Conservation (phyloP, 2,113 vertebrate genomes). For the Calcarius ornatus region DNA sequence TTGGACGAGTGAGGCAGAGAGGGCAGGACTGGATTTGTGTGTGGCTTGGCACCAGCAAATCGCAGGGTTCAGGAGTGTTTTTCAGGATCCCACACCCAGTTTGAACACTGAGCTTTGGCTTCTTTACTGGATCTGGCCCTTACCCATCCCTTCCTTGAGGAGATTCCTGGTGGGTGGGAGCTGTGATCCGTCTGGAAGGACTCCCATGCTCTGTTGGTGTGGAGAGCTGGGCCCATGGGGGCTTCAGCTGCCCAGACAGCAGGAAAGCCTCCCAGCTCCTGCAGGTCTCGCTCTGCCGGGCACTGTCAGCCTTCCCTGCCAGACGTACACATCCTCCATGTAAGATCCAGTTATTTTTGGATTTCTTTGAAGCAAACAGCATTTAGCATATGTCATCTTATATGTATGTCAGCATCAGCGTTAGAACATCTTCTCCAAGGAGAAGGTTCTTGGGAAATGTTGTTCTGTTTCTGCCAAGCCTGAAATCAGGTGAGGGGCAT, state of each 20-base stretch:
- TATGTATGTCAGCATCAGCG: constrained; percentile 15
- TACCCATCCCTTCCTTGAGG: neutral
- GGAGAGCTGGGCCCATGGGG: neutral
- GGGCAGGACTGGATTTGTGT: neutral
- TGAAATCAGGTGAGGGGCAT: neutral
- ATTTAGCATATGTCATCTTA: constrained; percentile 38
- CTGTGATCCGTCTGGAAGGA: neutral
- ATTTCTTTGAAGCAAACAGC: constrained; percentile 53
- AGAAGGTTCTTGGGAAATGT: neutral
- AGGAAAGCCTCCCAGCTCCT: neutral
- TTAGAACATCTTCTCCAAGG: neutral
- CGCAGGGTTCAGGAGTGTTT: fast-evolving
- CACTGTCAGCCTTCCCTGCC: neutral
- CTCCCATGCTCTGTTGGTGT: neutral
- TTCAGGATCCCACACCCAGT: neutral
- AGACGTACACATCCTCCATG: neutral
- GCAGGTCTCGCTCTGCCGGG: neutral
- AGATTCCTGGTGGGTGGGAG: neutral
- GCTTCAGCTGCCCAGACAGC: neutral
- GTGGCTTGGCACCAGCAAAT: neutral
- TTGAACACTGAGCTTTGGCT: neutral
- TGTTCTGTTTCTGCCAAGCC: neutral
- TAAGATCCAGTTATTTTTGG: constrained; percentile 18
- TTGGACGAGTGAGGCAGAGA: neutral
- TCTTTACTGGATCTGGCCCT: neutral